Percentiles rank a stretch among this genome's conserved stretches.
These are phyloP conservation scores for Eubucco bourcierii DNA, from an alignment of 2,113 vertebrate species.

Conservation along the genomic window DNA sequence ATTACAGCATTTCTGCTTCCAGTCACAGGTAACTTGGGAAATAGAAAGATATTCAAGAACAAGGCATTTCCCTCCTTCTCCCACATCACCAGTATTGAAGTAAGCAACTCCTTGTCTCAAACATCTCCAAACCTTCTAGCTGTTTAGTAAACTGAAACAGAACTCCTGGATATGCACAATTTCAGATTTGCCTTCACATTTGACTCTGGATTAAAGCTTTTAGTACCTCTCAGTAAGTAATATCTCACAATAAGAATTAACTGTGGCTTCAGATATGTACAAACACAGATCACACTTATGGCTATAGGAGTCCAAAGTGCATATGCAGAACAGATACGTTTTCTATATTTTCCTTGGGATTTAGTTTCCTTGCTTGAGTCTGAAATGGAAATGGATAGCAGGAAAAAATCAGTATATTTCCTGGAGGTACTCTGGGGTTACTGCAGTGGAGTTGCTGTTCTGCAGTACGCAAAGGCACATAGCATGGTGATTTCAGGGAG, in stretches of 20 bases:
- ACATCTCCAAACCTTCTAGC: background rate
- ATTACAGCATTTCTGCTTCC: background rate
- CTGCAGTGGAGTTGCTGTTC: background rate
- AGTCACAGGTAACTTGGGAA: background rate
- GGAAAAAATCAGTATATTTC: background rate
- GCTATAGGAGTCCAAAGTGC: background rate
- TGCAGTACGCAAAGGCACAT: accelerated
- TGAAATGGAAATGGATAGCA: background rate
- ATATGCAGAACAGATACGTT: background rate
- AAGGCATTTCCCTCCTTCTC: background rate
- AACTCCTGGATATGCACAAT: background rate
- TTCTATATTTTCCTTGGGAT: constrained; percentile 22
- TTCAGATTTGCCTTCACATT: background rate
- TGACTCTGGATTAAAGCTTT: background rate
- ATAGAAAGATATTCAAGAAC: background rate
- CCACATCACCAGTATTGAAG: accelerated
- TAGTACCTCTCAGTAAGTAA: background rate
- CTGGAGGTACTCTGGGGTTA: background rate
- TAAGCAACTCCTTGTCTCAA: background rate
- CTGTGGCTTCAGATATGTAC: background rate
- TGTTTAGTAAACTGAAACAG: background rate
- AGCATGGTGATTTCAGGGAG: background rate
- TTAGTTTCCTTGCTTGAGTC: background rate
- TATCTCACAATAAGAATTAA: background rate
- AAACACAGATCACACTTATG: background rate